phyloP scores from a whole-genome alignment of 2,797 vertebrate species.

The Myotis vivesi region DNA sequence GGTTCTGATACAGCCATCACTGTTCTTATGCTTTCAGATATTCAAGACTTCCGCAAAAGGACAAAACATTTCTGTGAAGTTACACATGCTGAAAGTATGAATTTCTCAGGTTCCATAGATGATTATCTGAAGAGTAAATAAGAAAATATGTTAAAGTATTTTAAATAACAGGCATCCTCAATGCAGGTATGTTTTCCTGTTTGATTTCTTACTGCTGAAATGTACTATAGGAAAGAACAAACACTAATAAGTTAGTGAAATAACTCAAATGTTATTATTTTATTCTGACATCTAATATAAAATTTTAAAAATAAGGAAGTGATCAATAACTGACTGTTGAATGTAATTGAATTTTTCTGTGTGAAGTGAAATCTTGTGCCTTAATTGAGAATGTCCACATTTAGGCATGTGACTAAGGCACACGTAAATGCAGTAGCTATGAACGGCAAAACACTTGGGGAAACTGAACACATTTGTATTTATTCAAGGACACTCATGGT shows the following conservation, averaged over 20 bases:
- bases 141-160: not conserved
- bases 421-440: not conserved
- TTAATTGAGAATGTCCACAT: not conserved
- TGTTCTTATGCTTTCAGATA: not conserved
- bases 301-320: not conserved
- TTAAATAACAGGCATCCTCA: not conserved
- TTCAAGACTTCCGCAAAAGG: not conserved
- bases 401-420: not conserved
- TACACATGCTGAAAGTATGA: not conserved
- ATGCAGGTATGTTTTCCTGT: not conserved
- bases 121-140: not conserved
- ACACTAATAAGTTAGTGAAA: not conserved
- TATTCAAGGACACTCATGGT: not conserved
- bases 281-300: not conserved
- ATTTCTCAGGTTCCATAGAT: not conserved
- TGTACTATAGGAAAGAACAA: not conserved
- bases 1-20: accelerated
- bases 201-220: not conserved
- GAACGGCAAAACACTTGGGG: not conserved
- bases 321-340: not conserved
- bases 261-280: conserved; percentile 12
- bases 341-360: not conserved
- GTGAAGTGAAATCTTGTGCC: not conserved
- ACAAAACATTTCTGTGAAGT: not conserved
- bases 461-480: not conserved